A percentile compares a stretch with the other conserved stretches of the same genome.
These are phyloP conservation scores for Biston betularia DNA, from an alignment of 2,888 invertebrate genomes.

Conservation along the genomic window DNA sequence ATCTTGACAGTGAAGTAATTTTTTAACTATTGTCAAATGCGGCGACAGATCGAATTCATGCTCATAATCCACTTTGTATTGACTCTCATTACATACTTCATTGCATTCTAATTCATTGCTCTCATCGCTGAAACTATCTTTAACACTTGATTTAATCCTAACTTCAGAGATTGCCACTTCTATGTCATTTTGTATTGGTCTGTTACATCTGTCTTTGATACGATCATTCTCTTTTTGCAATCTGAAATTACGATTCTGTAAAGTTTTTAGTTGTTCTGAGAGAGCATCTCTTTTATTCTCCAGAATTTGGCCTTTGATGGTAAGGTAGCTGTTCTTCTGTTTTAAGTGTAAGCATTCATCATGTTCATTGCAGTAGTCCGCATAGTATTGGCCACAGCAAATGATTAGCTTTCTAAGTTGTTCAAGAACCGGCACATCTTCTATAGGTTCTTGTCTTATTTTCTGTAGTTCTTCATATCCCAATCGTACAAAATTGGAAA, in stretches of 20 bases:
- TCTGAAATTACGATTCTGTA: constrained; percentile 50
- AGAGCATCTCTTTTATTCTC: constrained; percentile 54
- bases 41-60: constrained; percentile 52
- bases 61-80: constrained; percentile 13
- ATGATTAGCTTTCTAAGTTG: constrained; percentile 64
- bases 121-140: constrained; percentile 3
- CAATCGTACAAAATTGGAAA: constrained; percentile 58
- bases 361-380: constrained; percentile 58
- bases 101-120: constrained; percentile 4
- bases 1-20: constrained; percentile 64
- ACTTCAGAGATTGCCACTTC: constrained; percentile 21
- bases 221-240: constrained; percentile 46
- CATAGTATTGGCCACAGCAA: constrained; percentile 64
- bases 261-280: constrained; percentile 53
- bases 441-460: constrained; percentile 48
- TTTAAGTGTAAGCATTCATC: constrained; percentile 55
- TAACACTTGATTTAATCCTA: constrained; percentile 23
- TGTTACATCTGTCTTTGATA: constrained; percentile 26
- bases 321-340: constrained; percentile 63
- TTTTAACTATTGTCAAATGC: constrained; percentile 62
- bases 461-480: constrained; percentile 62
- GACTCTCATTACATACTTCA: constrained; percentile 2
- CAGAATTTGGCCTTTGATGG: constrained; percentile 61
- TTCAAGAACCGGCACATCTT: constrained; percentile 49
- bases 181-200: constrained; percentile 11